phyloP scores from a whole-genome alignment of 2,888 invertebrate genomes.

The Elysia crispata region DNA sequence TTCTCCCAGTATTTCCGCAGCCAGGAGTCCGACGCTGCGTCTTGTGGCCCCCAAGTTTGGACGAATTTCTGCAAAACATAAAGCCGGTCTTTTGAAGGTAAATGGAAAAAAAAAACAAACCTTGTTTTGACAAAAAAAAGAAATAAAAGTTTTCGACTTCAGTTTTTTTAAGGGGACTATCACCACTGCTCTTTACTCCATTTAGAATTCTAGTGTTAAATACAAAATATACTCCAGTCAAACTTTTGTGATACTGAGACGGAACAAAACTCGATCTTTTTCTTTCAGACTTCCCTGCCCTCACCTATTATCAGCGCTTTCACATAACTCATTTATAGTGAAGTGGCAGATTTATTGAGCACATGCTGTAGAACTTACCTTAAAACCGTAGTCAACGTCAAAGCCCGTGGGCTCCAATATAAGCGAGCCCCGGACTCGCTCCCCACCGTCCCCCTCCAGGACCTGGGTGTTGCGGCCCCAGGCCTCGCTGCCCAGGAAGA shows the following conservation, averaged over 20 bases:
- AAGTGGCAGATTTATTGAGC: too few relatives aligned
- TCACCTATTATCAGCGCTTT: too few relatives aligned
- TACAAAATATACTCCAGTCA: too few relatives aligned
- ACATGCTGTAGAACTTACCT: not conserved
- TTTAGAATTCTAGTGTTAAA: too few relatives aligned
- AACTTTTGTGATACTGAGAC: too few relatives aligned
- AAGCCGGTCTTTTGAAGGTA: not conserved
- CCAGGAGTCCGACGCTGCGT: constrained; percentile 57
- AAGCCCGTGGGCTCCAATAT: constrained; percentile 55
- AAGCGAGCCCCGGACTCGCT: constrained; percentile 60
- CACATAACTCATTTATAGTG: too few relatives aligned
- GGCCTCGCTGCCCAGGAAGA: constrained; percentile 67
- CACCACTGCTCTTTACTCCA: too few relatives aligned
- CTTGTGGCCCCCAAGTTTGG: not conserved
- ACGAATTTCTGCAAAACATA: constrained; percentile 20
- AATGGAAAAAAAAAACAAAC: not conserved
- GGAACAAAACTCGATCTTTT: too few relatives aligned
- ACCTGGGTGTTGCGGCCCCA: constrained; percentile 62
- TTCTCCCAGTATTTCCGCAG: constrained; percentile 62
- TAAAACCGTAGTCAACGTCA: not conserved
- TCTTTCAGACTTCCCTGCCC: too few relatives aligned
- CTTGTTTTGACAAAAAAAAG: too few relatives aligned
- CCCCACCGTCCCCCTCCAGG: constrained; percentile 49
- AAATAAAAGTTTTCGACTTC: too few relatives aligned
- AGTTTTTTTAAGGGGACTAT: too few relatives aligned